Evolutionary conservation across 1,140 invertebrate species (phyloP), one percentile per base, ranked within the genome.

Genomic region (Scaptodrosophila lebanonensis): DNA sequence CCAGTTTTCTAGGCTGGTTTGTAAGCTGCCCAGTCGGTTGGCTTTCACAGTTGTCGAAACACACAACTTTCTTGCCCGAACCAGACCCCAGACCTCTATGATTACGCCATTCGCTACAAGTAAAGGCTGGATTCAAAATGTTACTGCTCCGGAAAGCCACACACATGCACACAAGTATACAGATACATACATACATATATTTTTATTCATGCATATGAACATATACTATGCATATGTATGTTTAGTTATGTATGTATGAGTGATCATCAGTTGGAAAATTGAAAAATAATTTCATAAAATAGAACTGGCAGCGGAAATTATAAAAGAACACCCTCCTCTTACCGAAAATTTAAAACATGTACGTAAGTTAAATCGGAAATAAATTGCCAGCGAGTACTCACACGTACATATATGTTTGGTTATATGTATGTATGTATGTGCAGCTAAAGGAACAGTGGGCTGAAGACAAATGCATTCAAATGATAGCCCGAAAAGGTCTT

Each of bases 221-320:
- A 20, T 12, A 25, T n/a, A 66, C 56, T 45, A 29, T 49, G n/a
- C n/a, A 25, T 25, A 25, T 13, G n/a, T 8, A 4, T 25, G 30
- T 27, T 18, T 25, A 25, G 3, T 4, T 25, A 25, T 47, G 29
- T 2, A 20, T 49, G 13, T 7, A 15, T 13, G 20, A 35, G 9
- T 25, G 33, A 22, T 52, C 11, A 40, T 50, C 20, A 29, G 60
- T 17, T 35, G 35, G 40, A 58, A 77, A 77, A 77, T 67, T 64
- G 51, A 67, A 72, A 61, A 32, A 33, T 52, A 65, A 66, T 64
- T 54, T 68, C 33, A 51, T 72, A 68, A 61, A 58, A 53, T 60
- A 39, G 48, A 59, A 79, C 68, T 66, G 36, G 40, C 51, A 58
- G 48, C 73, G 75, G 75, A 79, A 79, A 79, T 79, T 73, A 25